A percentile compares a stretch with the other conserved stretches of the same genome.
Conservation (phyloP, 2,113 vertebrate species). For the Mus musculus region DNA sequence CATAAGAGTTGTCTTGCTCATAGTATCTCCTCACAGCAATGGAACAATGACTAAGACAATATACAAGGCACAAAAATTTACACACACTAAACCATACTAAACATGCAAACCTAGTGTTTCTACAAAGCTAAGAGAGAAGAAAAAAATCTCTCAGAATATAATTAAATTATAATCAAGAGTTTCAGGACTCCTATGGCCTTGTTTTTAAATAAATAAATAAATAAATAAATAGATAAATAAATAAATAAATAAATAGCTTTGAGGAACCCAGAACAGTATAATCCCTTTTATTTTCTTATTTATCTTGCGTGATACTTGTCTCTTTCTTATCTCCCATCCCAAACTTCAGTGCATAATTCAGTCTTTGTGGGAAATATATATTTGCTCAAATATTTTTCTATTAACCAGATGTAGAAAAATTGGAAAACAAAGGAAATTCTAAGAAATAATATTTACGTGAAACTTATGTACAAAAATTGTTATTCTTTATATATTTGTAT, state of each 20-base stretch:
- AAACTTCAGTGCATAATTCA: not conserved
- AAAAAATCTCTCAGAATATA: not conserved
- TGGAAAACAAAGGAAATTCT: not conserved
- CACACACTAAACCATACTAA: not conserved
- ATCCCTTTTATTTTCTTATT: not conserved
- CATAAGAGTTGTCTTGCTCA: not conserved
- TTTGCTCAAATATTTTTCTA: not conserved
- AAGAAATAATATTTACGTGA: not conserved
- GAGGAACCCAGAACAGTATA: not conserved
- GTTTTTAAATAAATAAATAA: not conserved
- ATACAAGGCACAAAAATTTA: not conserved
- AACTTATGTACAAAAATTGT: not conserved
- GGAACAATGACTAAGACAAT: not conserved
- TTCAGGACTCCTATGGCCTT: rapidly evolving
- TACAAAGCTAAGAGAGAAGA: not conserved
- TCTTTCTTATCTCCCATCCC: not conserved
- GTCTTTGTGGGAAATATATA: not conserved
- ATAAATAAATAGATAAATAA: not conserved
- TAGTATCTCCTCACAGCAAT: not conserved
- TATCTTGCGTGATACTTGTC: not conserved
- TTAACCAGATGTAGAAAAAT: not conserved
- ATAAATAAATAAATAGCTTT: too few relatives aligned
- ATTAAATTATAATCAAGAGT: rapidly evolving
- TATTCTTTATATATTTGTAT: not conserved
- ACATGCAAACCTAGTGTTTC: too few relatives aligned